phyloP scores from a whole-genome alignment of 2,888 invertebrate genomes.

The Philereme vetulata region DNA sequence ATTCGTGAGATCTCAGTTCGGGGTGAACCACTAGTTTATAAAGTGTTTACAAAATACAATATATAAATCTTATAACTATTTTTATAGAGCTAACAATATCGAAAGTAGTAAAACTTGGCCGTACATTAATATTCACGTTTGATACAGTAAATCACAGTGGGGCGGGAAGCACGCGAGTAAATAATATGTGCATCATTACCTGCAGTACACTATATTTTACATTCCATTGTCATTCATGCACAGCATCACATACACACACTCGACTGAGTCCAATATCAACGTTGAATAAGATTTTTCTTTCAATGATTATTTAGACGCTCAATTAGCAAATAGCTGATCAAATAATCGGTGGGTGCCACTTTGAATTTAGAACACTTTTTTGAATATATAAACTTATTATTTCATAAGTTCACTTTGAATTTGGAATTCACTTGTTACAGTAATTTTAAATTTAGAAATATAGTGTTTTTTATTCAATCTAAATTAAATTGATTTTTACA shows the following conservation, averaged over 20 bases:
- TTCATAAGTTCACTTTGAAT: constrained; percentile 7
- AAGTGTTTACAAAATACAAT: too few species aligned
- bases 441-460: neutral
- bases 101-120: too few species aligned
- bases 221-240: constrained; percentile 35
- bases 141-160: constrained; percentile 26
- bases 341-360: neutral
- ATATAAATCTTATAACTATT: too few species aligned
- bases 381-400: too few species aligned
- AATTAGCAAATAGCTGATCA: too few species aligned
- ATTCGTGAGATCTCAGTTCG: too few species aligned
- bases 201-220: constrained; percentile 36
- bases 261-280: constrained; percentile 12
- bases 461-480: neutral
- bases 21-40: too few species aligned
- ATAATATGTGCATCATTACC: constrained; percentile 38
- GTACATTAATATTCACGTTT: constrained; percentile 11
- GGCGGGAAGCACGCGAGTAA: constrained; percentile 37
- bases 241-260: constrained; percentile 22
- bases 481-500: neutral
- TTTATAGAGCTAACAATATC: too few species aligned
- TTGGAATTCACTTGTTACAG: constrained; percentile 4
- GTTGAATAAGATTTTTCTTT: neutral
- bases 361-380: constrained; percentile 10
- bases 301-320: too few species aligned